These are phyloP conservation scores for Meloe dianella DNA, from an alignment of 2,888 invertebrate species.

Conservation along the genomic window DNA sequence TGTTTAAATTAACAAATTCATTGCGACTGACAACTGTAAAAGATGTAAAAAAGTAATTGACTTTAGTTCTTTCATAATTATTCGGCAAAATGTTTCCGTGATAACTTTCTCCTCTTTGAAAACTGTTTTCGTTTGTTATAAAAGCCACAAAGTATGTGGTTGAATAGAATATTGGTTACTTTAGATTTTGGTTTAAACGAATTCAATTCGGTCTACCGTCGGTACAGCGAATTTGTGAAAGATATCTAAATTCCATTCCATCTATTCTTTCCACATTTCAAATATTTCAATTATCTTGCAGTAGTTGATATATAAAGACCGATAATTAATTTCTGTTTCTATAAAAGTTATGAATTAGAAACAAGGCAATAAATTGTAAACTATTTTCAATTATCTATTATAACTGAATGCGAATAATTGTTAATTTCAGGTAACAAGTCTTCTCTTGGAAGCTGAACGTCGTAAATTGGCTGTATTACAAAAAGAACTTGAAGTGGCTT, in stretches of 20 bases:
- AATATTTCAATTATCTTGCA: too few relatives aligned
- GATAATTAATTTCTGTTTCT: background rate
- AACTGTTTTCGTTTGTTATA: background rate
- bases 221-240: too few relatives aligned
- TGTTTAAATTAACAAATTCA: too few relatives aligned
- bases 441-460: slow-evolving; percentile 72
- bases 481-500: slow-evolving; percentile 68
- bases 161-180: too few relatives aligned
- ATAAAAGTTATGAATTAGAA: background rate
- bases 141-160: too few relatives aligned
- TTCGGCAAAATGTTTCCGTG: background rate
- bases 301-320: background rate
- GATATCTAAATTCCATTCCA: too few relatives aligned
- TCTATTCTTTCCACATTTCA: too few relatives aligned
- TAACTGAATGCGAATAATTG: background rate
- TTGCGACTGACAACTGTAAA: too few relatives aligned
- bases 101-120: slow-evolving; percentile 4
- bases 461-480: slow-evolving; percentile 70
- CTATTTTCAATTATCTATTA: background rate
- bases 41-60: background rate
- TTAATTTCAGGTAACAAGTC: slow-evolving; percentile 68
- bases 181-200: too few relatives aligned
- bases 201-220: too few relatives aligned
- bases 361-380: background rate
- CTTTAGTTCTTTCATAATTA: background rate